phyloP scores from a whole-genome alignment of 2,797 vertebrate species.

The Erpetoichthys calabaricus region DNA sequence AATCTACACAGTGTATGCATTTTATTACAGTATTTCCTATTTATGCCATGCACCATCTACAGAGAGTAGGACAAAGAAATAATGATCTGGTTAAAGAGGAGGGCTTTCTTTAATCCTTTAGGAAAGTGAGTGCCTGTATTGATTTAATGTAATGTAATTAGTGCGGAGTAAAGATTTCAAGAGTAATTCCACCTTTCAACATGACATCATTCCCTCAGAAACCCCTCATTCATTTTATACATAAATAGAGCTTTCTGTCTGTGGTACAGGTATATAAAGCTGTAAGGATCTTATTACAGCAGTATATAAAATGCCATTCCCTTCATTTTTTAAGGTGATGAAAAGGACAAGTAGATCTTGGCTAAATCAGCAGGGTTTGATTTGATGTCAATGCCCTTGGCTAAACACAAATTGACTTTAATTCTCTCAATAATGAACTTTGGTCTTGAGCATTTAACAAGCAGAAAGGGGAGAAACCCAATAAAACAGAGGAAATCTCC shows the following conservation, averaged over 20 bases:
- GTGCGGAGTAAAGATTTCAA: background rate
- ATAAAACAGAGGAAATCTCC: slow-evolving; percentile 49
- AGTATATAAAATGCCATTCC: slow-evolving; percentile 29
- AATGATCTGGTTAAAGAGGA: background rate
- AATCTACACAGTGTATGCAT: too few species aligned
- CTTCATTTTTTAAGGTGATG: slow-evolving; percentile 35
- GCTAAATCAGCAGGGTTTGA: slow-evolving; percentile 46
- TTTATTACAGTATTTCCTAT: background rate
- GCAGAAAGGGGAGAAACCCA: slow-evolving; percentile 51
- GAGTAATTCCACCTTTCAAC: background rate
- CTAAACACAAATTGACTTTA: slow-evolving; percentile 56
- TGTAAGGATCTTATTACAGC: slow-evolving; percentile 9
- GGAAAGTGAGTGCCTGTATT: background rate
- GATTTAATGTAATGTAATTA: slow-evolving; percentile 2
- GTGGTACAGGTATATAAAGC: background rate
- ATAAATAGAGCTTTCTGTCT: background rate
- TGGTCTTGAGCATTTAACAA: slow-evolving; percentile 49
- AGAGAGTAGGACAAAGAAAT: slow-evolving; percentile 1
- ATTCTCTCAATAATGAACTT: slow-evolving; percentile 61
- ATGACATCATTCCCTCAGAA: background rate
- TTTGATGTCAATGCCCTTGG: slow-evolving; percentile 52
- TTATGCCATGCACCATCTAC: background rate
- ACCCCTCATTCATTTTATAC: background rate
- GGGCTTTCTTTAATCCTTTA: slow-evolving; percentile 1
- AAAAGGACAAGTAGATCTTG: slow-evolving; percentile 39